Percentiles rank a stretch among this genome's conserved stretches.
Evolutionary conservation across 2,797 vertebrate species (phyloP).

Genomic region (Arrhamphus sclerolepis): DNA sequence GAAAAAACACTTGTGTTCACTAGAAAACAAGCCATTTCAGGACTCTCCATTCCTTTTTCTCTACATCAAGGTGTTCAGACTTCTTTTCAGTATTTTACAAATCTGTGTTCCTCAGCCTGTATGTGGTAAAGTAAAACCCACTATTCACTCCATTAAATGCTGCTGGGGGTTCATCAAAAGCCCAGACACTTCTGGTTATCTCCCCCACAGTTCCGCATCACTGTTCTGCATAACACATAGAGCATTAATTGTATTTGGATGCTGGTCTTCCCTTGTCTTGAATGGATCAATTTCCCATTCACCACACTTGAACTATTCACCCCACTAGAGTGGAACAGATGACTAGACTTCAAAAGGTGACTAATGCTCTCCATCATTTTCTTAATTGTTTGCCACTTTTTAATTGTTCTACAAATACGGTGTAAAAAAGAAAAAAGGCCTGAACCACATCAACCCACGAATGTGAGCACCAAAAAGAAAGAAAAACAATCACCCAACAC

Average conservation of each 20-base stretch:
- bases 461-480: neutral
- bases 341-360: neutral
- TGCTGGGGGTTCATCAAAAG: neutral
- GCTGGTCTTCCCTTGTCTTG: constrained; percentile 10
- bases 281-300: too few species aligned
- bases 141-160: constrained; percentile 22
- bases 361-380: neutral
- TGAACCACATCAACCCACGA: neutral
- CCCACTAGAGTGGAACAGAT: too few species aligned
- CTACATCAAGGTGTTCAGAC: constrained; percentile 2
- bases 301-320: too few species aligned
- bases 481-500: neutral
- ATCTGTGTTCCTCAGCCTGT: neutral
- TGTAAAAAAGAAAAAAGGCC: neutral
- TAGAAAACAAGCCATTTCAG: constrained; percentile 1
- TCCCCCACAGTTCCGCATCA: constrained; percentile 21
- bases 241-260: constrained; percentile 52
- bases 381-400: neutral
- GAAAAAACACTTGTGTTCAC: neutral
- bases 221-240: constrained; percentile 55
- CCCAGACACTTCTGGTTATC: constrained; percentile 12
- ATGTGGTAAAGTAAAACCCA: constrained; percentile 22
- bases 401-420: neutral
- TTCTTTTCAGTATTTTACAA: constrained; percentile 3
- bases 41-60: neutral